phyloP scores from a whole-genome alignment of 2,797 vertebrate genomes.

The Crypturellus tataupa region DNA sequence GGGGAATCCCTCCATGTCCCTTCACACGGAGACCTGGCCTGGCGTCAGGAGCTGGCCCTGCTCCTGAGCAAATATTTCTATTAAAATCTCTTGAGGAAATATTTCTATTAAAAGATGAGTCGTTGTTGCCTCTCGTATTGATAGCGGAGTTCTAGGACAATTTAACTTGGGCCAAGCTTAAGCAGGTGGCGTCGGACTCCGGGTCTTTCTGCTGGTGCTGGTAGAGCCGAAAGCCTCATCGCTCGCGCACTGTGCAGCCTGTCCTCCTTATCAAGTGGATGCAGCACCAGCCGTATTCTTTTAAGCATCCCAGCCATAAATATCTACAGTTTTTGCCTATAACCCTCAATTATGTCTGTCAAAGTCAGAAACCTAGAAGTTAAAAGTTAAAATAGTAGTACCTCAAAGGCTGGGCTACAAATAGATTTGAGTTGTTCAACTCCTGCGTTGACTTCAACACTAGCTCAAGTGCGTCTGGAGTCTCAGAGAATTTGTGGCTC shows the following conservation, averaged over 20 bases:
- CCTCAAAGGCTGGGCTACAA: background rate
- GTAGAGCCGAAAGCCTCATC: background rate
- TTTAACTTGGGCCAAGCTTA: background rate
- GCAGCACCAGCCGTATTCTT: constrained; percentile 5
- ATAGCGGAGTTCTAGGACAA: background rate
- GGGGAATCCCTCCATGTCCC: background rate
- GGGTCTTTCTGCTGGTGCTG: background rate
- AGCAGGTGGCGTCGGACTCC: background rate
- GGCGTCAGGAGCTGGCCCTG: background rate
- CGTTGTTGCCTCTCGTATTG: background rate
- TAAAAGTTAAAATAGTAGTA: background rate
- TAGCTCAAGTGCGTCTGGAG: background rate
- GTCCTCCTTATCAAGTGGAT: background rate
- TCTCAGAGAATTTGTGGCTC: background rate
- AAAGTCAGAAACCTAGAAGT: background rate
- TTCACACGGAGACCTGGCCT: background rate
- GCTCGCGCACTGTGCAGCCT: background rate
- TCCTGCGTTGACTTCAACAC: background rate
- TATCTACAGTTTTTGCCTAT: background rate
- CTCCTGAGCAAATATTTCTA: background rate
- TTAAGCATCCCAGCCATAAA: background rate
- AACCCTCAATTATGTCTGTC: background rate
- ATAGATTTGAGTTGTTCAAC: background rate
- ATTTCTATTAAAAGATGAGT: background rate
- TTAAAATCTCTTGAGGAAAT: background rate